phyloP scores from a whole-genome alignment of 2,113 vertebrate genomes.

The Macquaria australasica region DNA sequence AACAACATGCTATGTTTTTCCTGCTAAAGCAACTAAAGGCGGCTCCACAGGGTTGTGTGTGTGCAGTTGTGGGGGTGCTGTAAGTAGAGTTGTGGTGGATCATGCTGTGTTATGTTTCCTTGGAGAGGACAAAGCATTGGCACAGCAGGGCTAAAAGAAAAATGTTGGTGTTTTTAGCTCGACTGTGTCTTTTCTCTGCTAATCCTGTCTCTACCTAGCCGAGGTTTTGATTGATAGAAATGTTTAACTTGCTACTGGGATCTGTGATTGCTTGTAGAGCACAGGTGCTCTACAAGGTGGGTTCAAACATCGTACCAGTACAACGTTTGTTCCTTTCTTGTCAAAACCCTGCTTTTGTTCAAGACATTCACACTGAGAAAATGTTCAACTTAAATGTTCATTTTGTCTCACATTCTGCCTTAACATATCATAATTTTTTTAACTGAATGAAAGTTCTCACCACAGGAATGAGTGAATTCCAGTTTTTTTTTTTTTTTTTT shows the following conservation, averaged over 20 bases:
- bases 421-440: background rate
- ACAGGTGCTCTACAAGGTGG: conserved; percentile 37
- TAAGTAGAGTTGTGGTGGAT: conserved; percentile 39
- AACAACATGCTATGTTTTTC: conserved; percentile 70
- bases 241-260: conserved; percentile 41
- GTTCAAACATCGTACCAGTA: conserved; percentile 44
- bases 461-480: background rate
- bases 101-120: conserved; percentile 53
- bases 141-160: conserved; percentile 53
- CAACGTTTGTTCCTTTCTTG: conserved; percentile 44
- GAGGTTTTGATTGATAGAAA: conserved; percentile 29
- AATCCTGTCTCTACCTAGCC: conserved; percentile 46
- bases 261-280: conserved; percentile 44
- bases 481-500: background rate
- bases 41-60: conserved; percentile 31
- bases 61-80: conserved; percentile 40
- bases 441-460: background rate
- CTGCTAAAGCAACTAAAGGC: conserved; percentile 30
- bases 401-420: conserved; percentile 23
- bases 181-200: conserved; percentile 36
- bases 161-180: conserved; percentile 40
- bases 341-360: conserved; percentile 47
- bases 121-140: conserved; percentile 43
- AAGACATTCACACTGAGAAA: conserved; percentile 21
- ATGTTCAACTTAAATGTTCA: conserved; percentile 18